Evolutionary conservation across 37 sponge, comb jelly and placozoan genomes (phyloP).

Genomic region (Spongilla lacustris): DNA sequence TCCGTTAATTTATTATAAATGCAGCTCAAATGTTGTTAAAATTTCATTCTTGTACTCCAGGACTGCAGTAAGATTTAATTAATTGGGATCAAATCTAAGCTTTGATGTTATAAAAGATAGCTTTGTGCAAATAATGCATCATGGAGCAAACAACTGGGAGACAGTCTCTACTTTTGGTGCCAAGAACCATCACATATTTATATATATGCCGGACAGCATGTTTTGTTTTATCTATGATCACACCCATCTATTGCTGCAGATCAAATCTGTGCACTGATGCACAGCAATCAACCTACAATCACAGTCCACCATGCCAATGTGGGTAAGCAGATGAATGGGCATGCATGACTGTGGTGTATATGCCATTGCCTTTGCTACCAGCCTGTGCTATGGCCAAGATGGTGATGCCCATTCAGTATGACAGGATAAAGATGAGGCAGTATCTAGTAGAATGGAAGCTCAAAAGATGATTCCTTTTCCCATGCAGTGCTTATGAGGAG

Average conservation of each 20-base stretch:
- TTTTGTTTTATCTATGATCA: neutral
- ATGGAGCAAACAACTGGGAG: constrained; percentile 15
- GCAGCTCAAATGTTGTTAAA: too few relatives aligned
- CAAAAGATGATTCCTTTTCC: too few relatives aligned
- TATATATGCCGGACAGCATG: constrained; percentile 12
- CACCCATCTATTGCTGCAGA: neutral
- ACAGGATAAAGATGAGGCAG: too few relatives aligned
- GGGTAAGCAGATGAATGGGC: neutral
- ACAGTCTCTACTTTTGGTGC: neutral
- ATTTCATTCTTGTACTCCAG: too few relatives aligned
- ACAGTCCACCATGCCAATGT: neutral
- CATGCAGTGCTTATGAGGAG: too few relatives aligned
- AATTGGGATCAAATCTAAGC: too few relatives aligned
- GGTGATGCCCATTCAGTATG: too few relatives aligned
- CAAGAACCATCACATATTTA: neutral
- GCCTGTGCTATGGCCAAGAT: too few relatives aligned
- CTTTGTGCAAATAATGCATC: constrained; percentile 21
- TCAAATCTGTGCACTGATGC: neutral
- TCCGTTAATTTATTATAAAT: too few relatives aligned
- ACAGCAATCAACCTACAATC: neutral
- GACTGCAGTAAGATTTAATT: too few relatives aligned
- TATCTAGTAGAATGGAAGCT: too few relatives aligned
- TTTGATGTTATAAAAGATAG: too few relatives aligned
- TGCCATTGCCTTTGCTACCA: constrained; percentile 15
- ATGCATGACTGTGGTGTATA: constrained; percentile 23